These are phyloP conservation scores for Zeugodacus cucurbitae DNA, from an alignment of 1,140 invertebrate species.

Conservation along the genomic window DNA sequence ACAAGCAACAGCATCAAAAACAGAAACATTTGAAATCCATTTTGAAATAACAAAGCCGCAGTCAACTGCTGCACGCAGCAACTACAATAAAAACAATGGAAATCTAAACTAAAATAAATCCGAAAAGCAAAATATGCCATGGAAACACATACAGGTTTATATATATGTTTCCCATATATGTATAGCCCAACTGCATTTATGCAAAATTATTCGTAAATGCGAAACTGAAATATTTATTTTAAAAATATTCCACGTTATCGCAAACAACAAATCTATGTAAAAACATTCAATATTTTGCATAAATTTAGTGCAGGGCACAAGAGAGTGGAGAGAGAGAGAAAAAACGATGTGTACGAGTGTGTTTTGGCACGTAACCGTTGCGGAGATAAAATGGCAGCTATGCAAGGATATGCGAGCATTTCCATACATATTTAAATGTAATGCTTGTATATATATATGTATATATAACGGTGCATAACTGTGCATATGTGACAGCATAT, in stretches of 20 bases:
- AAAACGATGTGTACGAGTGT: background rate
- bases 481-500: background rate
- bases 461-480: background rate
- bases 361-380: background rate
- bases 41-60: constrained; percentile 32
- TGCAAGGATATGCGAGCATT: background rate
- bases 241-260: constrained; percentile 38
- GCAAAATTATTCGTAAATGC: background rate
- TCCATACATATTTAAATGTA: background rate
- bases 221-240: constrained; percentile 33
- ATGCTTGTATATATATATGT: background rate
- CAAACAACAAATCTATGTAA: constrained; percentile 37
- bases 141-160: background rate
- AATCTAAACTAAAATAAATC: constrained; percentile 10
- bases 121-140: background rate
- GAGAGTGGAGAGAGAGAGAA: background rate
- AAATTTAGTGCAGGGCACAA: background rate
- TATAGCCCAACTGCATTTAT: background rate
- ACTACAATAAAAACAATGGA: background rate
- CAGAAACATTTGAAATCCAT: constrained; percentile 31
- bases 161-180: background rate
- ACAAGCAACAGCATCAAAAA: constrained; percentile 35
- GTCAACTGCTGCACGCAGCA: background rate
- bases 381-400: background rate
- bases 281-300: constrained; percentile 36